Evolutionary conservation across 2,888 invertebrate genomes (phyloP).

Genomic region (Lepidochrysops patricia): DNA sequence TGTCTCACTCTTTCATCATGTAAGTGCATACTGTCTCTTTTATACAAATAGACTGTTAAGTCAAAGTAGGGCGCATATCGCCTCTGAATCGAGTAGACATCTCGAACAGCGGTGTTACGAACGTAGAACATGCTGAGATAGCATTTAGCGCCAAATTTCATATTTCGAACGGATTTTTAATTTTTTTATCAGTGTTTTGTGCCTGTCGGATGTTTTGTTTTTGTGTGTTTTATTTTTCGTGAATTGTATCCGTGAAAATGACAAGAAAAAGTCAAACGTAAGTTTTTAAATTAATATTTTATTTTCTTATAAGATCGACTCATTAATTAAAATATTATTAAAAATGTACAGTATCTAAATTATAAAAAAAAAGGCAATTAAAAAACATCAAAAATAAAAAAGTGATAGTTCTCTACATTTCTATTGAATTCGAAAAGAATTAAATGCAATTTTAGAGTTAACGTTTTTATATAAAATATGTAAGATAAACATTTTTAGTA

Average conservation of each 20-base stretch:
- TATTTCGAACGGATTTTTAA: slow-evolving; percentile 39
- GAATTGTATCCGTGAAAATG: slow-evolving; percentile 22
- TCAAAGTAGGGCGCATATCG: slow-evolving; percentile 67
- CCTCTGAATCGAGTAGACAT: slow-evolving; percentile 60
- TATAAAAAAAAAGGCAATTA: neutral
- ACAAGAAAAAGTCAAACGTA: slow-evolving; percentile 30
- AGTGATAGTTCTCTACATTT: neutral
- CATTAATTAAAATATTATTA: neutral
- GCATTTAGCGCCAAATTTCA: slow-evolving; percentile 59
- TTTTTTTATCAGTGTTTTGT: slow-evolving; percentile 41
- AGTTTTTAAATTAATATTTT: slow-evolving; percentile 33
- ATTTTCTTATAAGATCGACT: neutral
- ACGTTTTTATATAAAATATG: neutral
- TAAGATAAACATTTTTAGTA: neutral
- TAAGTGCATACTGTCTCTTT: slow-evolving; percentile 39
- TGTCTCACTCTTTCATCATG: neutral
- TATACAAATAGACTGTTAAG: slow-evolving; percentile 47
- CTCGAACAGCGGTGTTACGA: slow-evolving; percentile 66
- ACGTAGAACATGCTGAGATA: slow-evolving; percentile 64
- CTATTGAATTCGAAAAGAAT: neutral
- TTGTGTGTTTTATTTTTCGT: slow-evolving; percentile 24
- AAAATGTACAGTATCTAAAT: neutral
- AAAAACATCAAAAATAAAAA: neutral
- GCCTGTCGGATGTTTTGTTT: slow-evolving; percentile 19
- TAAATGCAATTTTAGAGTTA: neutral